Percentiles rank a stretch among this genome's conserved stretches.
These are phyloP conservation scores for Sanderia malayensis DNA, from an alignment of 30 jellyfish, hydroid and myxozoan genomes.

Conservation along the genomic window DNA sequence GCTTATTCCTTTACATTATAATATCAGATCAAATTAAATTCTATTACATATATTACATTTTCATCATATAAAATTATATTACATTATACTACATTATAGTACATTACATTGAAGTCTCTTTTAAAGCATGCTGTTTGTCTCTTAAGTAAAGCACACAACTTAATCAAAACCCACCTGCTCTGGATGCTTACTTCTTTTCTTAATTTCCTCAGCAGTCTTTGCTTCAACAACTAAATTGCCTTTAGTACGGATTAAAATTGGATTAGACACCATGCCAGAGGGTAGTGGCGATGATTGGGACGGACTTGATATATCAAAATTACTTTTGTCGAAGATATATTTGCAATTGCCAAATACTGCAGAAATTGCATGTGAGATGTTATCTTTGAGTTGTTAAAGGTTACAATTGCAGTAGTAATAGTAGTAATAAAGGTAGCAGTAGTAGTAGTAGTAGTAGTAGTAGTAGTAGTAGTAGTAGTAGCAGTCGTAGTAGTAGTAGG, in stretches of 20 bases:
- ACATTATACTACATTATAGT: too few relatives aligned
- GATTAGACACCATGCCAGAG: too few relatives aligned
- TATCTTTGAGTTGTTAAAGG: conserved; percentile 17
- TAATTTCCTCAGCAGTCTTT: neutral
- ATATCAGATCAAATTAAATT: too few relatives aligned
- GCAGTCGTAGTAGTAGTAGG: too few relatives aligned
- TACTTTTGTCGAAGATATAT: too few relatives aligned
- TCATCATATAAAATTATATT: too few relatives aligned
- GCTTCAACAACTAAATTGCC: neutral
- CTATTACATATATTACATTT: too few relatives aligned
- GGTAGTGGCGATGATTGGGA: conserved; percentile 49
- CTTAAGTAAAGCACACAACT: too few relatives aligned
- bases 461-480: neutral
- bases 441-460: neutral
- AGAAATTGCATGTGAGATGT: conserved; percentile 25
- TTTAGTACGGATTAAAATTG: neutral
- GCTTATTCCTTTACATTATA: too few relatives aligned
- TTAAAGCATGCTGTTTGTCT: neutral
- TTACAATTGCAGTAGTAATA: neutral
- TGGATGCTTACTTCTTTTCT: neutral
- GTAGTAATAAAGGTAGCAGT: neutral
- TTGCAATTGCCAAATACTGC: too few relatives aligned
- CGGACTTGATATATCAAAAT: conserved; percentile 56
- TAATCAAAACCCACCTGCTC: neutral
- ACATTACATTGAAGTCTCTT: neutral